Evolutionary conservation across 1,140 invertebrate species (phyloP), one percentile per base, ranked within the genome.

Genomic region (Drosophila truncata): DNA sequence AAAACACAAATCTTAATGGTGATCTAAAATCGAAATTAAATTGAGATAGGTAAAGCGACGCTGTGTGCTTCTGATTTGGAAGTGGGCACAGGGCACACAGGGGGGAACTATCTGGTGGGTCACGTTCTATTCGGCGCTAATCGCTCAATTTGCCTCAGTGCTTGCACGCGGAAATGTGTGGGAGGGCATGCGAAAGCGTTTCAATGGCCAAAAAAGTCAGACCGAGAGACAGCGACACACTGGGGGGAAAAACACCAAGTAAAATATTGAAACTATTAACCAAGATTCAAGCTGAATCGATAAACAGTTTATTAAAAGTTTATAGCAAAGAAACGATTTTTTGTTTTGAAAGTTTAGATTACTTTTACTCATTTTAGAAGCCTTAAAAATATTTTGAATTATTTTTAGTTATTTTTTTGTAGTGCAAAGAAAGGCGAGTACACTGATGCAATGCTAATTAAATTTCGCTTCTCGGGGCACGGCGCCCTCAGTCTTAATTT

Each of bases 111-210:
- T 47, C 37, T 31, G 39, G 16, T 76, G 83, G 72, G 59, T 84
- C 84, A 87, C 83, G 82, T 86, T 86, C 64, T 46, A 83, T 20
- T 58, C 67, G 72, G 60, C 47, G 67, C 76, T 87, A 88, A 88
- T 88, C 84, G 84, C 57, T 70, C 66, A 74, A 87, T 87, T 71
- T 88, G 67, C 33, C 78, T 63, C 65, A 64, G 62, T 54, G 63
- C 71, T 67, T 41, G 71, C 72, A 87, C 85, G 84, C 84, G 84
- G 85, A 87, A 88, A 88, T 84, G 80, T 78, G 80, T 90, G 64
- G 73, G 61, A 57, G 59, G 57, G 75, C 79, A 75, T 74, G 39
- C 54, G 41, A 59, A 70, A 54, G 62, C 31, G 72, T 63, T 66
- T 47, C 78, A 73, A 47, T 69, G 52, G 58, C 44, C 35, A 39